Percentiles rank a stretch among this genome's conserved stretches.
Evolutionary conservation across 1,140 invertebrate genomes (phyloP).

Genomic region (Ectropis grisescens): DNA sequence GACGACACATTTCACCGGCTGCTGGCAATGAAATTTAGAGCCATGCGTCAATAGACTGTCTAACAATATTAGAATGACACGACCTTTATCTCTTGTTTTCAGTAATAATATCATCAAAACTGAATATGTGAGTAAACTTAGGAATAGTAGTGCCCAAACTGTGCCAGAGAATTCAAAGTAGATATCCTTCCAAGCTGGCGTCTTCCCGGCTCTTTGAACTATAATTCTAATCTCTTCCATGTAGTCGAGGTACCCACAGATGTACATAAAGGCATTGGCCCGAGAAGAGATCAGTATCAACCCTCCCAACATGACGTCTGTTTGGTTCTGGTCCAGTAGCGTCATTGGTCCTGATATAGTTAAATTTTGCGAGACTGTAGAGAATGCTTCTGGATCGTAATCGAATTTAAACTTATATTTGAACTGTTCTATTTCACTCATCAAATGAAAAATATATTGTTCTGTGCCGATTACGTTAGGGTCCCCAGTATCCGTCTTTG

Average conservation of each 20-base stretch:
- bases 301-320: slow-evolving; percentile 31
- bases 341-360: slow-evolving; percentile 18
- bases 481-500: slow-evolving; percentile 1
- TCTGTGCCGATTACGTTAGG: slow-evolving; percentile 19
- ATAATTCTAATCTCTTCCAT: slow-evolving; percentile 26
- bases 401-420: slow-evolving; percentile 19
- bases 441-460: slow-evolving; percentile 23
- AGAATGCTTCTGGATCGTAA: slow-evolving; percentile 22
- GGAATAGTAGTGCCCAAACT: slow-evolving; percentile 30
- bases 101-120: slow-evolving; percentile 17
- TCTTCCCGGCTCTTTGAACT: slow-evolving; percentile 23
- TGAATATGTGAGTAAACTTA: slow-evolving; percentile 20
- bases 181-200: slow-evolving; percentile 23
- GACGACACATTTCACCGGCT: slow-evolving; percentile 4
- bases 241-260: slow-evolving; percentile 22
- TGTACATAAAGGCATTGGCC: slow-evolving; percentile 22
- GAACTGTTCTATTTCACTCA: slow-evolving; percentile 30
- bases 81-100: slow-evolving; percentile 18
- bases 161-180: slow-evolving; percentile 28
- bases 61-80: slow-evolving; percentile 13
- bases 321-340: slow-evolving; percentile 19
- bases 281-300: slow-evolving; percentile 23
- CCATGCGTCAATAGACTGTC: slow-evolving; percentile 5
- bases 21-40: background rate
- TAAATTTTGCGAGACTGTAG: slow-evolving; percentile 18